Base-by-base conservation (phyloP, 2,797 vertebrate species). In the Chelmon rostratus region DNA sequence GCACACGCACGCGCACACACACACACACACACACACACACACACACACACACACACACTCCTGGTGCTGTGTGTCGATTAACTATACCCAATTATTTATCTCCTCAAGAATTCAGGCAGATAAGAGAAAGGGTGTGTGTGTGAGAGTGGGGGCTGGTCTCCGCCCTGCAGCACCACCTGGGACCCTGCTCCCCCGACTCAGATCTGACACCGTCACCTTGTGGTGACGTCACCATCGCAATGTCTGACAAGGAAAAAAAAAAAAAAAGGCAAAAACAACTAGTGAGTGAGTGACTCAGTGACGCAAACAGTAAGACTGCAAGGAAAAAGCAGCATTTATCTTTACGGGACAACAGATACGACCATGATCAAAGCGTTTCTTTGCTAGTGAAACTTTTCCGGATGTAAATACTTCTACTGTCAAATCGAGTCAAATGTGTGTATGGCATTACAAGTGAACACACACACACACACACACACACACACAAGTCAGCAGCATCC, bases 51-150 rank as follows among this genome's bases (percentile, higher is more conserved):
- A 53, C 7, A 44, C 49, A 64, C 61, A 53, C 64, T 25, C 46
- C 50, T 3, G 2, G 40, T 16, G 37, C 35, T 69, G 65, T 49
- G 40, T 87, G 88, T 78, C 68, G 88, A 81, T 87, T 69, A 85
- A 69, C 46, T 63, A 65, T 81, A 88, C 44, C 72, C 50, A 85
- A 79, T 85, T 83, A 85, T 83, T 74, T 76, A 88, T 88, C 78
- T 82, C 19, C 69, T 86, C 33, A 79, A 77, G 67, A 84, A 89
- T 53, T 78, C 46, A 46, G 42, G 49, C 58, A 58, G 90, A 89
- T 85, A 84, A 87, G 66, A 74, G 37, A 65, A 58, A 44, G 47
- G 64, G 38, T 57, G 47, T 47, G 58, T 47, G 58, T 38, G 76
- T 38, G 63, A 21, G 63, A 2, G 2, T 50, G 46, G 68, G 52